A percentile compares a stretch with the other conserved stretches of the same genome.
Evolutionary conservation across 2,113 vertebrate species (phyloP).

Genomic region (Heliornis fulica): DNA sequence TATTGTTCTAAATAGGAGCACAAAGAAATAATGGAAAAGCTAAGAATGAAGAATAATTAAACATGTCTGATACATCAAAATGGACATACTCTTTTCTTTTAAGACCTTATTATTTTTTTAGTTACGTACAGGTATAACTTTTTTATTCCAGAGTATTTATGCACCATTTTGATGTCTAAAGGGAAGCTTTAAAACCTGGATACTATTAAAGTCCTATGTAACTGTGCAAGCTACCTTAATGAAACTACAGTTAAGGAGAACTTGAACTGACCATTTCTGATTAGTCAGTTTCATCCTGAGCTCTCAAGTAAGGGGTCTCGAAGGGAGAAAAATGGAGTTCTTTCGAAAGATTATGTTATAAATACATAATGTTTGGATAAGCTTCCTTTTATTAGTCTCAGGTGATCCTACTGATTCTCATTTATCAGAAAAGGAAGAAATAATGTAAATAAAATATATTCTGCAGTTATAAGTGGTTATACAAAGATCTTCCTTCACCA

Average conservation of each 20-base stretch:
- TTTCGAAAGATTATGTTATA: background rate
- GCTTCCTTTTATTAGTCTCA: background rate
- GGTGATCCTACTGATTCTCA: background rate
- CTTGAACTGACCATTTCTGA: background rate
- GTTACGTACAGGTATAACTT: background rate
- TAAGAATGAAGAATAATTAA: background rate
- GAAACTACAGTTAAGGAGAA: background rate
- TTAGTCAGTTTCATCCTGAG: background rate
- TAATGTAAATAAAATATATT: background rate
- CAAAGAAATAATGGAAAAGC: background rate
- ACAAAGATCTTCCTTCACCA: background rate
- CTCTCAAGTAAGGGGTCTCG: background rate
- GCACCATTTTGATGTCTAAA: background rate
- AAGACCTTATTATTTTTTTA: background rate
- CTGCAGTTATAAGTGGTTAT: background rate
- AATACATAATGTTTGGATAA: background rate
- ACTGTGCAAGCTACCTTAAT: background rate
- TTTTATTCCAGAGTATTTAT: background rate
- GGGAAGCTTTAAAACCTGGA: background rate
- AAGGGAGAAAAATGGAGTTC: background rate
- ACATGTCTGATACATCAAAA: background rate
- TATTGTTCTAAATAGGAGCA: background rate
- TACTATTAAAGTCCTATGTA: background rate
- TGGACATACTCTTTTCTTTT: background rate
- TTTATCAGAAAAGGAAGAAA: background rate